Base-by-base conservation (phyloP, 2,113 vertebrate genomes). In the Marcusenius ussheri region DNA sequence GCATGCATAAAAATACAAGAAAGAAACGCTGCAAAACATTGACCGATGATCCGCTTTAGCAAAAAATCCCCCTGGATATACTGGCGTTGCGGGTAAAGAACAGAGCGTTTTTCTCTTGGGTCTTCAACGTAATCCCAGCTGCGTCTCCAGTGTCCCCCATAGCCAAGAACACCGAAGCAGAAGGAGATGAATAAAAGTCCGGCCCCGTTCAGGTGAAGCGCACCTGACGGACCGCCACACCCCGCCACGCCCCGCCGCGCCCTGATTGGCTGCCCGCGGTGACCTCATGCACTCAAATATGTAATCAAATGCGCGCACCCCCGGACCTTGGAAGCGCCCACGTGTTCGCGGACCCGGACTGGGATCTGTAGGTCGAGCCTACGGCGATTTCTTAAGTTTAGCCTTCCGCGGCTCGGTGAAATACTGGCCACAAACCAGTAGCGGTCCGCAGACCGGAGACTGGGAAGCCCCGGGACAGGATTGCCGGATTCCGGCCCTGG, bases 181-280 rank as follows among this genome's bases (percentile, higher is more conserved):
- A 42, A 80, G 19, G 80, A 24, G 35, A 46, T 5, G n/a, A 10
- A 24, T 27, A 42, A 31, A 8, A 27, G 5, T 17, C 27, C 5
- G 49, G 3, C 51, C 74, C 49, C 21, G 70, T 35, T 53, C 88
- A 89, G 88, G 88, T 89, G 88, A 39, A 74, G 17, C 31, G 50
- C 85, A 87, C 88, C 88, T 50, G 47, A n/a, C 9, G 27, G 74
- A 5, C 5, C 5, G 19, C 51, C 17, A 19, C 17, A 1, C 88
- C 88, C 3, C 49, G 15, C 42, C 45, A 47, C 46, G 2, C 87
- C 70, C 13, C 49, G 35, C 74, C 19, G 49, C 39, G 21, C 31
- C 8, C 70, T 17, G n/a, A 89, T 83, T 83, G 88, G 88, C 31
- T 89, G 74, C 8, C 27, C 5, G 31, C 9, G 39, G 42, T 85